Conservation (phyloP, 2,113 vertebrate species). For the cat (Felis catus) region DNA sequence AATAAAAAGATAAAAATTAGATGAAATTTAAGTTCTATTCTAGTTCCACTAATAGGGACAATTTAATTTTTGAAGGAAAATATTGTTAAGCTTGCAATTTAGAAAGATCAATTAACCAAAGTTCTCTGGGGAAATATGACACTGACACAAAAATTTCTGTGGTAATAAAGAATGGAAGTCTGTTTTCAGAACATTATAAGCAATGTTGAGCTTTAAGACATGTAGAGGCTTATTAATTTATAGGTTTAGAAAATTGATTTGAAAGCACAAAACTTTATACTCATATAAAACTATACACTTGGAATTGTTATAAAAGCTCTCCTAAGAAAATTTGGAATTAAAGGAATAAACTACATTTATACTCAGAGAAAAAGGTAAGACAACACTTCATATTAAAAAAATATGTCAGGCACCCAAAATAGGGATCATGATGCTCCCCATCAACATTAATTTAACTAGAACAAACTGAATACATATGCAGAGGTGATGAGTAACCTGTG, state of each 20-base stretch:
- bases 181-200: slow-evolving; percentile 23
- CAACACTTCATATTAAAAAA: background rate
- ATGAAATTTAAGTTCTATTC: slow-evolving; percentile 50
- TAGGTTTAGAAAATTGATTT: background rate
- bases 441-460: background rate
- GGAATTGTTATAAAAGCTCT: background rate
- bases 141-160: slow-evolving; percentile 44
- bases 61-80: slow-evolving; percentile 61
- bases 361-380: background rate
- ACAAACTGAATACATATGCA: background rate
- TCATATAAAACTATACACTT: background rate
- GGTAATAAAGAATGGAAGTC: slow-evolving; percentile 28
- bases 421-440: background rate
- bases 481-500: background rate
- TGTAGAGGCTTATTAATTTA: background rate
- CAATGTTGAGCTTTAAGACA: background rate
- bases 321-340: background rate
- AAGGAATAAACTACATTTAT: background rate
- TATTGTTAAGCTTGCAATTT: slow-evolving; percentile 54
- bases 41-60: background rate
- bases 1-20: slow-evolving; percentile 48
- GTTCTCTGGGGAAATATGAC: slow-evolving; percentile 45
- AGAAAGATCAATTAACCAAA: slow-evolving; percentile 60
- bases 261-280: background rate
- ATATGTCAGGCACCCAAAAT: background rate